Base-by-base conservation (phyloP, 2,113 vertebrate species). In the Anolis carolinensis region DNA sequence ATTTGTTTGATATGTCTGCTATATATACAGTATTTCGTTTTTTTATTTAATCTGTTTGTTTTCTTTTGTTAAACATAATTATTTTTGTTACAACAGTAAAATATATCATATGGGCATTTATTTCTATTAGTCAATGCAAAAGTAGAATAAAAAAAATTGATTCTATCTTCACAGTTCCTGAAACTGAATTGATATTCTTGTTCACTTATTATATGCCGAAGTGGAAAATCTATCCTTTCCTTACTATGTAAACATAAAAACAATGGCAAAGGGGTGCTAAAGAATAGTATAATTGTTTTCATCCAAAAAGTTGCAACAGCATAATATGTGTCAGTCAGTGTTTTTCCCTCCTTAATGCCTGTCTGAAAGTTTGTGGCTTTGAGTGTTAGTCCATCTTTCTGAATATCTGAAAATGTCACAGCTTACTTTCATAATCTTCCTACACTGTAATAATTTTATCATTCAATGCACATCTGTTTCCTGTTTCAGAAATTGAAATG, bases 391-490 rank as follows among this genome's bases (percentile, higher is more conserved):
- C 34, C 59, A 65, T 39, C 34, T 81, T 68, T 32, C 34, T 62
- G 52, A 62, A 34, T 34, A 62, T 81, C 27, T 62, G 52, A 4
- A 10, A 71, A 36, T 14, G 68, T 85, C 62, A 55, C 5, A 32
- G 21, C 72, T 83, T 84, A 85, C 79, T 77, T 48, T 89, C 82
- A 82, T 84, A 85, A 74, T 34, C 50, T 14, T 73, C 85, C n/a
- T 78, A 82, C 87, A 89, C 88, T 90, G 77, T 90, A 87, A 85
- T 67, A 84, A 63, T 75, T 52, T 63, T 89, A 90, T 44, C 0
- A 14, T 86, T 63, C 23, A 71, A 50, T 87, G 73, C 21, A 21
- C 92, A 93, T 93, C 90, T 94, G 92, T 92, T 94, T 95, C 94
- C 94, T 92, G 87, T 92, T 90, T 82, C 90, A 88, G 11, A 84